Base-by-base conservation (phyloP, 2,113 vertebrate species). In the Thalassoma bifasciatum region DNA sequence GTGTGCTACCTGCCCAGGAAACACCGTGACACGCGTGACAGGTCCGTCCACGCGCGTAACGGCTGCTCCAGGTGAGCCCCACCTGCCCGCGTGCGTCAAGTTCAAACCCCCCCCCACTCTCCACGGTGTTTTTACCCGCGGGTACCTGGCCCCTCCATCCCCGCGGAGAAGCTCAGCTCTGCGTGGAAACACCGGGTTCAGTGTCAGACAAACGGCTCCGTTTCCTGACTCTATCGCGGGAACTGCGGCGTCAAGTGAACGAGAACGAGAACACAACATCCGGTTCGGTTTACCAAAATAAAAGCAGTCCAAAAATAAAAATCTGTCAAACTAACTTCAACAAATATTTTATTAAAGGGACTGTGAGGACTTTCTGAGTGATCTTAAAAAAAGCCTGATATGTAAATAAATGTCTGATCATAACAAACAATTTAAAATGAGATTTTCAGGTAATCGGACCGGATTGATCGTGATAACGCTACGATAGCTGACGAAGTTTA, bases 191-290 rank as follows among this genome's bases (percentile, higher is more conserved):
- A 12, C 80, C 57, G 75, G 62, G 56, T 76, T 40, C 36, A 10
- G 62, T 40, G 66, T 17, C 46, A 44, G 0, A 72, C 16, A 6
- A 30, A 30, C 30, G 30, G 30, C 30, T 30, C 57, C 0, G 85
- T 58, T 89, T 87, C 88, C 85, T 84, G 84, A 50, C 42, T 75
- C 64, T 42, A 65, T 36, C 58, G 1, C 63, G n/a, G 46, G 23
- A 23, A 23, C 16, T 5, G 54, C 22, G 17, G 16, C 1, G 81
- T 73, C 60, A 75, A 75, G 73, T 1, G 23, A 11, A 7, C 37
- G 0, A 8, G 16, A 22, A 40, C 8, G 1, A 24, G 0, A 0
- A 3, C 0, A 8, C 34, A 0, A 40, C 70, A 23, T 75, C 81
- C 75, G 75, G 72, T 42, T 5, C 0, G 0, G 0, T 0, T 17